Conservation (phyloP, 2,888 invertebrate genomes). For the Synergus itoensis region DNA sequence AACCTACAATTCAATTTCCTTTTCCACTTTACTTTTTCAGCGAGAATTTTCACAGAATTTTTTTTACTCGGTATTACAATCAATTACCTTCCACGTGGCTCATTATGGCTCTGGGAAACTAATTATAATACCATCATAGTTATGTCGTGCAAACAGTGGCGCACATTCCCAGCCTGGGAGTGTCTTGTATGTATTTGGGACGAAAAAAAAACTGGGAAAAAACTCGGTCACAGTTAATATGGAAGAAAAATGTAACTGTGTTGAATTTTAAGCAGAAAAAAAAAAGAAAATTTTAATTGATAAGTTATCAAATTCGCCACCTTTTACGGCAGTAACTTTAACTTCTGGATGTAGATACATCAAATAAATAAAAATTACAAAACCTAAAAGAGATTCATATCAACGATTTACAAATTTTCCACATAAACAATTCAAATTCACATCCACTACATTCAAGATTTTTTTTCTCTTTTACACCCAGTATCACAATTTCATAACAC, state of each 20-base stretch:
- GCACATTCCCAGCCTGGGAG: background rate
- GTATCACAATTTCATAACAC: slow-evolving; percentile 40
- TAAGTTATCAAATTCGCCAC: background rate
- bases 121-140: background rate
- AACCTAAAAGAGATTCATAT: background rate
- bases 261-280: background rate
- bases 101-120: slow-evolving; percentile 6
- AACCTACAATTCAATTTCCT: background rate
- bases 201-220: slow-evolving; percentile 23
- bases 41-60: slow-evolving; percentile 27
- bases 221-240: background rate
- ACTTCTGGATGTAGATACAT: background rate
- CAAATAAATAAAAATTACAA: background rate
- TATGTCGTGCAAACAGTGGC: slow-evolving; percentile 3
- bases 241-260: background rate
- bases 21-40: slow-evolving; percentile 13
- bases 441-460: slow-evolving; percentile 24
- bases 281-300: background rate
- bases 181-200: slow-evolving; percentile 20
- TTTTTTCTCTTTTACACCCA: slow-evolving; percentile 7
- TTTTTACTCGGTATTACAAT: slow-evolving; percentile 41
- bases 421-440: slow-evolving; percentile 8
- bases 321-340: background rate
- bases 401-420: background rate
- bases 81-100: slow-evolving; percentile 25